Evolutionary conservation across 2,113 vertebrate species (phyloP).

Genomic region (Sylvia atricapilla): DNA sequence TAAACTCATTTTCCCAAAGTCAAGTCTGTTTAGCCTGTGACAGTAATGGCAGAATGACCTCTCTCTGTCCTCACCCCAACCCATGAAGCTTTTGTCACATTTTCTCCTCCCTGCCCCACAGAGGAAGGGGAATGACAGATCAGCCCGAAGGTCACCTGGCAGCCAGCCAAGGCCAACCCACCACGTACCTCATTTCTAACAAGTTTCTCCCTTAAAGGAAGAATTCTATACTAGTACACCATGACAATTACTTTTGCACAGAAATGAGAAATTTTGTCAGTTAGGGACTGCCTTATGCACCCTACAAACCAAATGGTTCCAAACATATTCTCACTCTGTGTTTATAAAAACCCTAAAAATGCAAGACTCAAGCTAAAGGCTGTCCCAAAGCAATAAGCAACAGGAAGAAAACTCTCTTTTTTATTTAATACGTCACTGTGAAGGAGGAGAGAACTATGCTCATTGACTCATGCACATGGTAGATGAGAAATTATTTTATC

Average conservation of each 20-base stretch:
- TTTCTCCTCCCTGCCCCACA: rapidly evolving
- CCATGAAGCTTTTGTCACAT: background rate
- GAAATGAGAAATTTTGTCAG: background rate
- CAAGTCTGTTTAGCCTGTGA: background rate
- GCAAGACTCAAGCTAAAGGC: background rate
- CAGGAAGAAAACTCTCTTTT: background rate
- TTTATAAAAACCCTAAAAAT: background rate
- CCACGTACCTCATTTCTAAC: background rate
- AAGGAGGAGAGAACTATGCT: background rate
- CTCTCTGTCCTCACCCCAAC: background rate
- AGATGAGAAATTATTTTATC: background rate
- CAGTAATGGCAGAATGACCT: background rate
- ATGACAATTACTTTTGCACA: background rate
- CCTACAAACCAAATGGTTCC: background rate
- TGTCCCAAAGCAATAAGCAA: background rate
- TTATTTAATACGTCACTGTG: background rate
- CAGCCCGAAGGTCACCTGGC: background rate
- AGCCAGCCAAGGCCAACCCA: background rate
- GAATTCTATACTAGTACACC: background rate
- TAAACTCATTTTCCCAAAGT: background rate
- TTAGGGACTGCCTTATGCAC: background rate
- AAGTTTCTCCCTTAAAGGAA: background rate
- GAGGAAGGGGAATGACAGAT: background rate
- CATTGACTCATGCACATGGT: background rate
- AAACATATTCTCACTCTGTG: background rate